These are phyloP conservation scores for Pachypanchax playfairii DNA, from an alignment of 2,113 vertebrate species.

Conservation along the genomic window DNA sequence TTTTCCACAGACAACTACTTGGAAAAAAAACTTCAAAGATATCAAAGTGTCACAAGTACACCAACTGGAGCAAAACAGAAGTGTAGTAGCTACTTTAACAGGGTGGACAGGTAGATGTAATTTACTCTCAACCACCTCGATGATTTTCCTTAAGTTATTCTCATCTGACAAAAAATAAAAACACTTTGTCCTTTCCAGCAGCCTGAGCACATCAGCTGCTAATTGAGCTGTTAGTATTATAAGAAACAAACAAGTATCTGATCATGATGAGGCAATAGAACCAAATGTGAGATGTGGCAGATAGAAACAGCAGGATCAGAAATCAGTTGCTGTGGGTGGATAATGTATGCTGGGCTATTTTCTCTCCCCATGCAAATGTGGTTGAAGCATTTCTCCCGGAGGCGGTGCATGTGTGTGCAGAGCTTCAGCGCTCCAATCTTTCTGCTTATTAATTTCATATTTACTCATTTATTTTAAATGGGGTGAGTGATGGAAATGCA, in stretches of 20 bases:
- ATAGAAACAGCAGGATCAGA: slow-evolving; percentile 52
- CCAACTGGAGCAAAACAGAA: too few species aligned
- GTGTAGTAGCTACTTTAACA: too few species aligned
- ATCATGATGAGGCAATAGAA: slow-evolving; percentile 33
- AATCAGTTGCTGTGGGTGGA: slow-evolving; percentile 47
- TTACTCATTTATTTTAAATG: slow-evolving; percentile 78
- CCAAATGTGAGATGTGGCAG: slow-evolving; percentile 23
- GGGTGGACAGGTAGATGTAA: background rate
- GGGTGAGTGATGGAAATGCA: slow-evolving; percentile 60
- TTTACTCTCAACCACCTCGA: background rate
- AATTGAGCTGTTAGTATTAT: slow-evolving; percentile 64
- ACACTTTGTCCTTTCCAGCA: slow-evolving; percentile 19
- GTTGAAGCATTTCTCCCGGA: slow-evolving; percentile 60
- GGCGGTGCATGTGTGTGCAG: slow-evolving; percentile 39
- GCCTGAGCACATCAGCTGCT: slow-evolving; percentile 35
- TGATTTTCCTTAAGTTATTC: slow-evolving; percentile 14
- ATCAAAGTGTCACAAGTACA: too few species aligned
- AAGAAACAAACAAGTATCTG: slow-evolving; percentile 59
- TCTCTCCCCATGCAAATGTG: slow-evolving; percentile 65
- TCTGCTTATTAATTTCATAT: slow-evolving; percentile 79
- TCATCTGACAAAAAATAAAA: slow-evolving; percentile 22
- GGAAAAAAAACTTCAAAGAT: too few species aligned
- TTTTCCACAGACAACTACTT: too few species aligned
- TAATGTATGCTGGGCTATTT: slow-evolving; percentile 66
- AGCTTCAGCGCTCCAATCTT: slow-evolving; percentile 55